Evolutionary conservation across 2,888 invertebrate species (phyloP).

Genomic region (Tinea trinotella): DNA sequence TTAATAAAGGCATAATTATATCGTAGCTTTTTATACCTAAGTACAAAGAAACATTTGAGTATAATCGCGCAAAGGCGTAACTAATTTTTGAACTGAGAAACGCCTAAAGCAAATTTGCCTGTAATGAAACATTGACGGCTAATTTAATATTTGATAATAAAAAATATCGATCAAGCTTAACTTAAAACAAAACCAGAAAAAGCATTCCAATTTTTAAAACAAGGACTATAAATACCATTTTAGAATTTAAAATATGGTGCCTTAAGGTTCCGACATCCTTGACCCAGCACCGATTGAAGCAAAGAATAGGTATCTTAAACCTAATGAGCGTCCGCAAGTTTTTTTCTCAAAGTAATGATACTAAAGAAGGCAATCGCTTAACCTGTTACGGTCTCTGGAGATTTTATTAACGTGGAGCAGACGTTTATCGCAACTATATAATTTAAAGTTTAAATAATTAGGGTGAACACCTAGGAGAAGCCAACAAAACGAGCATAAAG

Average conservation of each 20-base stretch:
- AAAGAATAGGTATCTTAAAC: not conserved
- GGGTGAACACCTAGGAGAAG: slow-evolving; percentile 21
- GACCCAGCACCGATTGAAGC: slow-evolving; percentile 16
- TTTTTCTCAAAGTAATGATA: slow-evolving; percentile 22
- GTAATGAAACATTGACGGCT: not conserved
- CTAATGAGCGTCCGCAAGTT: slow-evolving; percentile 15
- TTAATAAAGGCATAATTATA: slow-evolving; percentile 3
- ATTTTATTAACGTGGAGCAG: slow-evolving; percentile 30
- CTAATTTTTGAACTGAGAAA: slow-evolving; percentile 5
- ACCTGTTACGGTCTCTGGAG: slow-evolving; percentile 27
- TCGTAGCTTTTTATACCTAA: not conserved
- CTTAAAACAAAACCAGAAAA: not conserved
- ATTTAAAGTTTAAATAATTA: slow-evolving; percentile 36
- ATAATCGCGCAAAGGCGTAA: slow-evolving; percentile 4
- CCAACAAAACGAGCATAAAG: not conserved
- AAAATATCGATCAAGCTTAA: not conserved
- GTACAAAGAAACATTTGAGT: slow-evolving; percentile 7
- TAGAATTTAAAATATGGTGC: slow-evolving; percentile 1
- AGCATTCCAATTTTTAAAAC: not conserved
- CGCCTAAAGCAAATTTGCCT: not conserved
- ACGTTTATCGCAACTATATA: slow-evolving; percentile 29
- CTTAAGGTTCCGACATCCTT: slow-evolving; percentile 13
- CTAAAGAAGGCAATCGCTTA: slow-evolving; percentile 29
- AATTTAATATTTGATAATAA: slow-evolving; percentile 5
- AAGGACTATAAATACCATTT: not conserved